Evolutionary conservation across 2,888 invertebrate genomes (phyloP).

Genomic region (Pterobdella sp.): DNA sequence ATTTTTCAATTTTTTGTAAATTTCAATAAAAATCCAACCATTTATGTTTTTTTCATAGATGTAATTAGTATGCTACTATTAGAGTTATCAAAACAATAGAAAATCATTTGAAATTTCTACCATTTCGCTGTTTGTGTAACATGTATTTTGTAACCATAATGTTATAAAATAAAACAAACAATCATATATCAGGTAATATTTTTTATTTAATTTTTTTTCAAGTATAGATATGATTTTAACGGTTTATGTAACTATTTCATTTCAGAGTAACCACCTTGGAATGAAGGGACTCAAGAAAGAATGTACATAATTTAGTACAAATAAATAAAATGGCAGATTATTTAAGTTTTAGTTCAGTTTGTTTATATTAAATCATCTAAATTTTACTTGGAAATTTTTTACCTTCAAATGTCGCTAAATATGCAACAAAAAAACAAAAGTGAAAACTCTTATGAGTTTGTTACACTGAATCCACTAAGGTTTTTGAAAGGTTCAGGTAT

Average conservation of each 20-base stretch:
- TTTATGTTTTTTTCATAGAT: no score
- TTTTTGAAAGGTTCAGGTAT: conserved; percentile 3
- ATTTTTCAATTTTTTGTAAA: no score
- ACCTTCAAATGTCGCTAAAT: not conserved
- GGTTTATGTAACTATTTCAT: no score
- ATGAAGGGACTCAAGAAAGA: not conserved
- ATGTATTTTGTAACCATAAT: not conserved
- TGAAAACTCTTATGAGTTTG: not conserved
- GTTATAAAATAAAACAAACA: conserved; percentile 1
- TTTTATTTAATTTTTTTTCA: not conserved
- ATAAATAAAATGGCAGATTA: conserved; percentile 6
- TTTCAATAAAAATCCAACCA: no score
- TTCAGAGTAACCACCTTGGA: conserved; percentile 7
- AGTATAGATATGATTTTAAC: no score
- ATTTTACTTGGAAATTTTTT: not conserved
- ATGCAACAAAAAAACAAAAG: not conserved
- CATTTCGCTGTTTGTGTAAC: conserved; percentile 5
- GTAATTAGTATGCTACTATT: no score
- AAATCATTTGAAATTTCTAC: conserved; percentile 8
- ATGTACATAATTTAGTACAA: conserved; percentile 5
- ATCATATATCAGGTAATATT: not conserved
- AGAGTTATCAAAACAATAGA: not conserved
- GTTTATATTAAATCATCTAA: not conserved
- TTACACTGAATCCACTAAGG: not conserved
- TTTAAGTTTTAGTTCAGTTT: conserved; percentile 13